Evolutionary conservation across 2,797 vertebrate genomes (phyloP), one percentile per base, ranked within the genome.

Genomic region (Sphenodon punctatus): DNA sequence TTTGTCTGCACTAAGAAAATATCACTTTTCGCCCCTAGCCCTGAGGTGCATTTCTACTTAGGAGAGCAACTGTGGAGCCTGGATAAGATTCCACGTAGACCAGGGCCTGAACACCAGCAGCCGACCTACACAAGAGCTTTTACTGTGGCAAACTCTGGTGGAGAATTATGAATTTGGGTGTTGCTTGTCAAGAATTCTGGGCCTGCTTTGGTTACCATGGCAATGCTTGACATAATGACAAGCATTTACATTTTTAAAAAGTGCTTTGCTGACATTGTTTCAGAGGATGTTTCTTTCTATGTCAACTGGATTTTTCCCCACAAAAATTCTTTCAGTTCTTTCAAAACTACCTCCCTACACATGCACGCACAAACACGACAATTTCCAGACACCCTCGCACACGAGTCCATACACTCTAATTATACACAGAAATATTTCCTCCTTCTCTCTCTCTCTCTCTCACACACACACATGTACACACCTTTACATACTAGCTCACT

Each of bases 11-110:
- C 59, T 46, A 61, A 51, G 58, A 65, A 66, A 73, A 67, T n/a
- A n/a, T n/a, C n/a, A n/a, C n/a, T n/a, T n/a, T n/a, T n/a, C n/a
- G n/a, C n/a, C n/a, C n/a, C n/a, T n/a, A n/a, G n/a, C 30, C 22
- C 15, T 1, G 0, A 41, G 10, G 0, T 0, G 30, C 27, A 0
- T 0, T 63, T 64, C 17, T 23, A 4, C 38, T 7, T 25, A 1
- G 0, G 0, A 70, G n/a, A 38, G 7, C 2, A 0, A 2, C 0
- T 0, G 19, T 36, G 25, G 58, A 41, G 63, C 0, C 0, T 39
- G 42, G 13, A 0, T 1, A 22, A 43, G 46, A 56, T 48, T 67
- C 49, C n/a, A n/a, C n/a, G n/a, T n/a, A 61, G 41, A 38, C 34
- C 2, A 1, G 41, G 56, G 20, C 7, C 7, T 20, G 17, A 7